phyloP scores from a whole-genome alignment of 2,888 invertebrate species.

The Podotricha telesiphe region DNA sequence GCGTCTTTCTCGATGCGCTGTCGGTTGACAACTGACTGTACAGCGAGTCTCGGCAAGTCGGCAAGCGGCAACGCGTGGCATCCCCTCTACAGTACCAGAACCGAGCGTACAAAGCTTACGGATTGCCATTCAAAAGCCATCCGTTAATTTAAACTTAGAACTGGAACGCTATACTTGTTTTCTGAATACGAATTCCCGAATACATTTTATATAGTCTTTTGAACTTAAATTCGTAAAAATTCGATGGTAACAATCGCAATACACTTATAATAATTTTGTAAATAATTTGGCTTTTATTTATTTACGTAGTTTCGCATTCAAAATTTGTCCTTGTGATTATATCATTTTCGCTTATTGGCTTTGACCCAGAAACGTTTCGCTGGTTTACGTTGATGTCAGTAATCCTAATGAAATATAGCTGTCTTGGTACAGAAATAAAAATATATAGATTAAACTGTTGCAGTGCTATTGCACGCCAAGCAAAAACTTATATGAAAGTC shows the following conservation, averaged over 20 bases:
- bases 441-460: constrained; percentile 14
- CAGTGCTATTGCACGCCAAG: not conserved
- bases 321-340: constrained; percentile 21
- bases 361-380: constrained; percentile 44
- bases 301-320: constrained; percentile 9
- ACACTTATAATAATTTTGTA: not conserved
- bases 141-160: constrained; percentile 45
- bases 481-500: not conserved
- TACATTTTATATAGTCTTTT: not conserved
- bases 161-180: constrained; percentile 23
- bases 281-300: not conserved
- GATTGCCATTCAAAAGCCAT: constrained; percentile 28
- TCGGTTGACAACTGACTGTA: constrained; percentile 72
- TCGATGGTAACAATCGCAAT: not conserved
- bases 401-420: constrained; percentile 20
- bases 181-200: not conserved
- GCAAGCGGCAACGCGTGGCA: constrained; percentile 55
- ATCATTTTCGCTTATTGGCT: constrained; percentile 44
- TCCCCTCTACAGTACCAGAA: constrained; percentile 47
- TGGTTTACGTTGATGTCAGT: constrained; percentile 39
- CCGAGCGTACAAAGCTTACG: constrained; percentile 21
- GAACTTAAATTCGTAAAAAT: not conserved
- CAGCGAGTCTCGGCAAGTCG: constrained; percentile 40
- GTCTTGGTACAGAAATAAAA: constrained; percentile 26
- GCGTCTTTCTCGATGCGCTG: constrained; percentile 80